These are phyloP conservation scores for Brachynemurus nebulosus DNA, from an alignment of 2,888 invertebrate species.

Conservation along the genomic window DNA sequence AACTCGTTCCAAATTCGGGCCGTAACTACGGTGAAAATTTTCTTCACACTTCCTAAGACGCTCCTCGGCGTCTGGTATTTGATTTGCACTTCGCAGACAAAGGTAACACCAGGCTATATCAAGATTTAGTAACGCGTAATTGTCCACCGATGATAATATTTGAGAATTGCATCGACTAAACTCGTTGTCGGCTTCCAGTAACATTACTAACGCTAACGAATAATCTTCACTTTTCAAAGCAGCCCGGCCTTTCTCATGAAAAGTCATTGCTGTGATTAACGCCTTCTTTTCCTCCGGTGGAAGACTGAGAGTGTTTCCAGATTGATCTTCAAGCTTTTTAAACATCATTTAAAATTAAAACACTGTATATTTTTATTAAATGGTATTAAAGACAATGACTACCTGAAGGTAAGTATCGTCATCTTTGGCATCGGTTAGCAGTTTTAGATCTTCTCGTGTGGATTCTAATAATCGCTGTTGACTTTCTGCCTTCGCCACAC, in stretches of 20 bases:
- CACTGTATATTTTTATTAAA: background rate
- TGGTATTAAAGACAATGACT: too few relatives aligned
- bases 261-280: slow-evolving; percentile 59
- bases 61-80: slow-evolving; percentile 57
- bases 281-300: slow-evolving; percentile 55
- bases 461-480: slow-evolving; percentile 27
- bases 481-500: slow-evolving; percentile 27
- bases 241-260: slow-evolving; percentile 64
- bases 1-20: slow-evolving; percentile 46
- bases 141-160: slow-evolving; percentile 59
- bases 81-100: slow-evolving; percentile 53
- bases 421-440: slow-evolving; percentile 34
- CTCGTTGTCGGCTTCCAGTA: slow-evolving; percentile 65
- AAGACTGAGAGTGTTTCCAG: slow-evolving; percentile 55
- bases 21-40: slow-evolving; percentile 50
- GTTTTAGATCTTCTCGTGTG: slow-evolving; percentile 29
- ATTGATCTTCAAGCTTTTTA: slow-evolving; percentile 59
- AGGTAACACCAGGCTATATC: slow-evolving; percentile 87
- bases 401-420: slow-evolving; percentile 44
- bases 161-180: slow-evolving; percentile 54
- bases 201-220: slow-evolving; percentile 53
- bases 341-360: slow-evolving; percentile 9
- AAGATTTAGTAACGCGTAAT: slow-evolving; percentile 68
- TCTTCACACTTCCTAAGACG: slow-evolving; percentile 53
- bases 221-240: slow-evolving; percentile 51